A percentile compares a stretch with the other conserved stretches of the same genome.
Conservation (phyloP, 1,140 invertebrate genomes). For the Drosophila lowei region DNA sequence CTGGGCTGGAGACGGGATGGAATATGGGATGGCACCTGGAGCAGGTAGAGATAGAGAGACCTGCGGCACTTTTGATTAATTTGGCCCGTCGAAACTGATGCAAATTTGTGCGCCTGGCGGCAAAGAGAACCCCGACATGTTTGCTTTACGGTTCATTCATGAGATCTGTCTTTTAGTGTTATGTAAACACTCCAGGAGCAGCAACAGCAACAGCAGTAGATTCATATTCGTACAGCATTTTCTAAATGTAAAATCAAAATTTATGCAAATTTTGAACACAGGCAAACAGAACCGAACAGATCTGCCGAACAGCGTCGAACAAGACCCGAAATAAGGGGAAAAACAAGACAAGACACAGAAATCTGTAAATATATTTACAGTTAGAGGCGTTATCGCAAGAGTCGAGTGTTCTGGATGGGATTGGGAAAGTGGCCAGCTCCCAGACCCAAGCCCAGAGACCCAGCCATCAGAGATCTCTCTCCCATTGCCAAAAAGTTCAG, state of each 20-base stretch:
- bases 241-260: constrained; percentile 63
- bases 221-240: constrained; percentile 62
- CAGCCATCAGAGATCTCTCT: constrained; percentile 7
- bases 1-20: constrained; percentile 2
- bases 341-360: constrained; percentile 17
- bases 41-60: constrained; percentile 9
- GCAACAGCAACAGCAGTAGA: constrained; percentile 27
- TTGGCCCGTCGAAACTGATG: constrained; percentile 66
- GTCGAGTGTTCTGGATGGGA: constrained; percentile 48
- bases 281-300: constrained; percentile 19
- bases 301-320: constrained; percentile 18
- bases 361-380: constrained; percentile 76
- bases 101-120: constrained; percentile 43
- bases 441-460: neutral
- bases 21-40: constrained; percentile 14
- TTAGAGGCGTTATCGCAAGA: constrained; percentile 70
- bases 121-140: constrained; percentile 44
- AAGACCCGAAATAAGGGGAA: constrained; percentile 31
- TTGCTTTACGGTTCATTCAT: constrained; percentile 77
- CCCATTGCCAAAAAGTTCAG: constrained; percentile 67
- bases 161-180: constrained; percentile 61
- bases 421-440: constrained; percentile 67
- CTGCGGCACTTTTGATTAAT: constrained; percentile 66
- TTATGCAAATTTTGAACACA: constrained; percentile 70
- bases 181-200: constrained; percentile 68